Evolutionary conservation across 92 coral and sea anemone species (phyloP), one percentile per base, ranked within the genome.

Genomic region (Parazoanthus darwini): DNA sequence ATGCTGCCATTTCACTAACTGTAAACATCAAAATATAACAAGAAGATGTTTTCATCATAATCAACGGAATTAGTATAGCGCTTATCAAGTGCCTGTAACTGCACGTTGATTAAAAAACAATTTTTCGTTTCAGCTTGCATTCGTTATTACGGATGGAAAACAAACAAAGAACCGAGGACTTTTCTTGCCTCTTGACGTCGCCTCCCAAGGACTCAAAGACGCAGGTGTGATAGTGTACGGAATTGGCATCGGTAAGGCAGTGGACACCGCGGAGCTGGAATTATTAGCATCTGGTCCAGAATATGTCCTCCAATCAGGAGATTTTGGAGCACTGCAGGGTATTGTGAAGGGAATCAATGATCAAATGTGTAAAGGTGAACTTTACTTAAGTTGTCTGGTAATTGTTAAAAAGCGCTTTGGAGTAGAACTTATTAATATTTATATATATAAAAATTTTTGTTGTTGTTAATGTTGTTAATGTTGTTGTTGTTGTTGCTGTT

Each of bases 71-170:
- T 29, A 29, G 33, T 29, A 29, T 29, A 29, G 33, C 33, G 33
- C 33, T 29, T 58, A 58, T 6, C 22, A 58, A 58, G 4, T 58
- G 66, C 20, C 20, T 46, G 10, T 58, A 22, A 20, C 70, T 63
- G 26, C 25, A 63, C 8, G 26, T 20, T 23, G 51, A 2, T 11
- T 54, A 54, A 54, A 54, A 14, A 54, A 14, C 14, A 15, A 23
- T 58, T 22, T 63, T 63, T 63, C 20, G 36, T 82, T 82, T 39
- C 76, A 82, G 86, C 46, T 82, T 16, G 86, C 86, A 22, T 42
- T 82, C 74, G 86, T 82, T 44, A 82, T 82, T 66, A 82, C 86
- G 67, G 86, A 82, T 37, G 86, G 86, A 42, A 82, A 82, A 44
- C 86, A 82, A 65, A 82, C 86, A 67, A 82, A 82, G 23, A 66